phyloP scores from a whole-genome alignment of 2,797 vertebrate species.

The Myiotriccus ornatus region DNA sequence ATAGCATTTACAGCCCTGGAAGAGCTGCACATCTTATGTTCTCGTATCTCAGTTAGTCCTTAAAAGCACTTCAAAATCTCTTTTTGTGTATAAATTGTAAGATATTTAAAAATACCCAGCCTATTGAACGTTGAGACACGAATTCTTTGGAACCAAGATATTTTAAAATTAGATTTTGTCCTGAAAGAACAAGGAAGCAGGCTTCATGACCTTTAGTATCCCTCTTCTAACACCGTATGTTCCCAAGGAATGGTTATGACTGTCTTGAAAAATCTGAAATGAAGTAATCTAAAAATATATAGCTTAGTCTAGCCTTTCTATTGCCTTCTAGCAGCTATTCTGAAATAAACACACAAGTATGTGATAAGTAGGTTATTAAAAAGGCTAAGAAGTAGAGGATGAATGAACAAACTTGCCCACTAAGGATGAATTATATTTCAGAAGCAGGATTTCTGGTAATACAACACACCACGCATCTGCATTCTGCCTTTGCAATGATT shows the following conservation, averaged over 20 bases:
- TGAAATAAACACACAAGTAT: background rate
- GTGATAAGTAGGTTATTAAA: background rate
- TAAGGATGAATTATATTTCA: background rate
- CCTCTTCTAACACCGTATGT: background rate
- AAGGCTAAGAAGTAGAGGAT: background rate
- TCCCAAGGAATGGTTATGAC: background rate
- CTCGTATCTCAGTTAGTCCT: background rate
- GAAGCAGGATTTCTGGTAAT: background rate
- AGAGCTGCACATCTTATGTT: background rate
- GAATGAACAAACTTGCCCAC: background rate
- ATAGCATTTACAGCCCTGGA: background rate
- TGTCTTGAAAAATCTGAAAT: background rate
- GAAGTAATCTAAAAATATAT: background rate
- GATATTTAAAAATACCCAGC: background rate
- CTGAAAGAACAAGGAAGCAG: background rate
- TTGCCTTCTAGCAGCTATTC: background rate
- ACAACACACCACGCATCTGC: background rate
- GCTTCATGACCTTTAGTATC: background rate
- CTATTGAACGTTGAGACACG: background rate
- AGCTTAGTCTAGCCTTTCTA: background rate
- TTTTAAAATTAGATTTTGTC: background rate
- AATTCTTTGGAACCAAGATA: background rate
- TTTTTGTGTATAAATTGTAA: background rate
- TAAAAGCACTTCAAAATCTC: background rate
- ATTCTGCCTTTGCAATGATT: background rate